Evolutionary conservation across 2,113 vertebrate genomes (phyloP), one percentile per base, ranked within the genome.

Genomic region (Lepus timidus): DNA sequence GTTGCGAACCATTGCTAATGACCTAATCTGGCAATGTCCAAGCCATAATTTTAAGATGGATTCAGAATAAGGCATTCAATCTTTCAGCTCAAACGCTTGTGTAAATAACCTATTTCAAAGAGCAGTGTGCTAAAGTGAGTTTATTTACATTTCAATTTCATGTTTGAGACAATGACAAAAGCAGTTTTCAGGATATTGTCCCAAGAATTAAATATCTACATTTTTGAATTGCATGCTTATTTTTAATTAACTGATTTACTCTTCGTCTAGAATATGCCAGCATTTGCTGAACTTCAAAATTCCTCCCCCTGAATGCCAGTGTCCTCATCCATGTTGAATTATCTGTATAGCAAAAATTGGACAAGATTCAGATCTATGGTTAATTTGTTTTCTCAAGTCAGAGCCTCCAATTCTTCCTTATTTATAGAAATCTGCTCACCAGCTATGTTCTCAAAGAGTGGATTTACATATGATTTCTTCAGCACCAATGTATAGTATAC

Each of bases 81-180:
- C 82, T 90, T 87, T 81, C 58, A 74, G 9, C 64, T 39, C 31
- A 71, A 70, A 95, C 33, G 14, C 10, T 83, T 93, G 82, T 70
- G 33, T 79, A 86, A 89, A 74, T 20, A 90, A 64, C 9, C 6
- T 73, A 80, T 90, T 95, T 93, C 84, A 91, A 88, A n/a, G 4
- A 65, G 8, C 1, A 79, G 25, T 71, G 16, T 64, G 44, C 88
- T 78, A 44, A 91, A 90, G 88, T 74, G 4, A 1, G 94, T 92
- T 82, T 95, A 9, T 65, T 58, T 67, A 61, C 25, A 22, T 14
- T 73, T 92, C 12, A 52, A 3, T 71, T 78, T 88, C 12, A 52
- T 82, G 44, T 88, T 88, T 88, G 74, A 78, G 22, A 49, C 81
- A 90, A 91, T 44, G 91, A 85, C 36, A 70, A 86, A 85, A 27